Base-by-base conservation (phyloP, 2,888 invertebrate species). In the Shargacucullia verbasci region DNA sequence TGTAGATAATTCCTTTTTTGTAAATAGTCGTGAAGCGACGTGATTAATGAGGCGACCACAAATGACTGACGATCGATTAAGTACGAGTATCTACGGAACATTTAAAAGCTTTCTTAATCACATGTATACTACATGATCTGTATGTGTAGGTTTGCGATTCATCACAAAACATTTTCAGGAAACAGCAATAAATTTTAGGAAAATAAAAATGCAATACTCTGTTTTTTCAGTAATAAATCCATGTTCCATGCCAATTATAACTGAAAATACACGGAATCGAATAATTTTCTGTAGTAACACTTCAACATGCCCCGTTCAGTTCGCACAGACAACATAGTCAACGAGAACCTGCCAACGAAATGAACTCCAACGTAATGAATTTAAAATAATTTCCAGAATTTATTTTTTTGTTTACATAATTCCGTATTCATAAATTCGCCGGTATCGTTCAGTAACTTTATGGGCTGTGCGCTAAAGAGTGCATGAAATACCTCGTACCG, bases 351-450 rank as follows among this genome's bases (percentile, higher is more conserved):
- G 15, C 38, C 53, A 66, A 45, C 56, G 34, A 67, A 63, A 61
- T 61, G 63, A 70, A 55, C 58, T 46, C 41, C 40, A 29, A 45
- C 41, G 35, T 56, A 43, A 58, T 53, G 55, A 67, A 63, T 56
- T 52, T 59, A 58, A 60, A 62, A 59, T 73, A 11, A 57, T 52
- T 55, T 53, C 45, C 15, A 45, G 61, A 63, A 62, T 58, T 37
- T 0, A 11, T 40, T 55, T 29, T n/a, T 61, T 58, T 70, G 50
- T 73, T 61, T 45, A 63, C 46, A 34, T 52, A 44, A 60, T 59
- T 54, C 45, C n/a, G 46, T 54, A 69, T 74, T 71, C 60, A 67
- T 67, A 55, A 61, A 57, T 43, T 41, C 43, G 44, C 54, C 56
- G 45, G 39, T 52, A 60, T 41, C 39, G 38, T 59, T 53, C 35